Evolutionary conservation across 1,140 invertebrate genomes (phyloP).

Genomic region (Plodia interpunctella): DNA sequence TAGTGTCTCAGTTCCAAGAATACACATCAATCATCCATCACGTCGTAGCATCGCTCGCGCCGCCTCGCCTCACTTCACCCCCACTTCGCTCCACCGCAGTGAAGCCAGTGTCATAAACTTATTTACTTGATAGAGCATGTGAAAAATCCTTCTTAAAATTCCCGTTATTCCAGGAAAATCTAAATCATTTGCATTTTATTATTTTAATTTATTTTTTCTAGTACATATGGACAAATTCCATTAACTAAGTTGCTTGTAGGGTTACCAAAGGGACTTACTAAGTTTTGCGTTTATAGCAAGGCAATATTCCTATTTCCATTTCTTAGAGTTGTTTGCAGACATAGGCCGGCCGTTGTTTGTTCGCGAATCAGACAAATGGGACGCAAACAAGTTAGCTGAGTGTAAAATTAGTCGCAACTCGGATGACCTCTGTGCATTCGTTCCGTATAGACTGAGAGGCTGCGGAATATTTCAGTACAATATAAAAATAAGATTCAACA

Average conservation of each 20-base stretch:
- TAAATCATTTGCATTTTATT: too few species aligned
- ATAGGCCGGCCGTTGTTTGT: constrained; percentile 1
- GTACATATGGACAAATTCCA: too few species aligned
- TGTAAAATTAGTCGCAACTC: not conserved
- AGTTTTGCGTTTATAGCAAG: too few species aligned
- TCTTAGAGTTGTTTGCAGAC: not conserved
- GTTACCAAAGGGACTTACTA: too few species aligned
- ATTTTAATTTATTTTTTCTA: too few species aligned
- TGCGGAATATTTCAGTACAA: not conserved
- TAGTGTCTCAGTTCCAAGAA: not conserved
- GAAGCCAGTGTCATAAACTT: not conserved
- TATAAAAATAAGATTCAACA: too few species aligned
- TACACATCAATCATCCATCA: not conserved
- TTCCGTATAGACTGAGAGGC: too few species aligned
- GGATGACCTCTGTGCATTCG: not conserved
- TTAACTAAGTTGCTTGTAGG: too few species aligned
- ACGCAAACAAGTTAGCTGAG: not conserved
- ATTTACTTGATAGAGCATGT: not conserved
- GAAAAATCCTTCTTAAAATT: not conserved
- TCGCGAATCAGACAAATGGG: not conserved
- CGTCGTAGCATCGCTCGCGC: not conserved
- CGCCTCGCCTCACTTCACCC: not conserved
- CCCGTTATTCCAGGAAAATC: too few species aligned
- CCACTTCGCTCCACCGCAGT: not conserved
- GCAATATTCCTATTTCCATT: not conserved